These are phyloP conservation scores for Dolichomitus sp. DNA, from an alignment of 2,888 invertebrate genomes.

Conservation along the genomic window DNA sequence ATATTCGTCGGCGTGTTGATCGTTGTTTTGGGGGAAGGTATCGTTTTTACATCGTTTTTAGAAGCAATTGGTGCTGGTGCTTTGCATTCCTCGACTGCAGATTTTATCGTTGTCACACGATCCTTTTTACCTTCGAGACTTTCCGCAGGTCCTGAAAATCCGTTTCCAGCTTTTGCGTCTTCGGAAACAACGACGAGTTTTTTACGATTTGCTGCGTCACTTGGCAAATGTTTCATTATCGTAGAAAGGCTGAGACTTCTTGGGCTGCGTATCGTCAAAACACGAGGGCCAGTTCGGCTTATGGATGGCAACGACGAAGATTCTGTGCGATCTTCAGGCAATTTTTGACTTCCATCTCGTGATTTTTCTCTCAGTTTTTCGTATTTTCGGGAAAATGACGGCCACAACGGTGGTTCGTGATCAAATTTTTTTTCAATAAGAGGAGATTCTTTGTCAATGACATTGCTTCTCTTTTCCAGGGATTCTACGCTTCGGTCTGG, in stretches of 20 bases:
- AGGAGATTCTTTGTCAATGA: neutral
- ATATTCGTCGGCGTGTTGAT: neutral
- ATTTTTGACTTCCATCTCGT: slow-evolving; percentile 8
- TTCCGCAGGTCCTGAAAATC: neutral
- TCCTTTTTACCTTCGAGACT: neutral
- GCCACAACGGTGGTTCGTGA: slow-evolving; percentile 46
- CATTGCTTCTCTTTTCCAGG: neutral
- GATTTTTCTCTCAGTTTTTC: slow-evolving; percentile 14
- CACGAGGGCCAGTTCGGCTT: slow-evolving; percentile 67
- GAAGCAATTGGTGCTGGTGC: neutral
- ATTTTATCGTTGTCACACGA: neutral
- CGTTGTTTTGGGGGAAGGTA: slow-evolving; percentile 5
- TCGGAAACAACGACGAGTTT: slow-evolving; percentile 77
- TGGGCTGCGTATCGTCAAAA: slow-evolving; percentile 74
- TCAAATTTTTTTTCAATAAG: neutral
- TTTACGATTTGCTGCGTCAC: slow-evolving; percentile 73
- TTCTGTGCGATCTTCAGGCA: slow-evolving; percentile 34
- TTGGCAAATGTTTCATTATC: slow-evolving; percentile 77
- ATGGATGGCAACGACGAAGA: slow-evolving; percentile 35
- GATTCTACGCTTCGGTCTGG: neutral
- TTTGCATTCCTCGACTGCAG: no score
- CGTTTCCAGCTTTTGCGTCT: slow-evolving; percentile 62
- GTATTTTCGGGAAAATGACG: slow-evolving; percentile 47
- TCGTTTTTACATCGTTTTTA: neutral
- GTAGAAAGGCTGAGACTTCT: slow-evolving; percentile 74